Evolutionary conservation across 2,113 vertebrate species (phyloP).

Genomic region (Arvicanthis niloticus): DNA sequence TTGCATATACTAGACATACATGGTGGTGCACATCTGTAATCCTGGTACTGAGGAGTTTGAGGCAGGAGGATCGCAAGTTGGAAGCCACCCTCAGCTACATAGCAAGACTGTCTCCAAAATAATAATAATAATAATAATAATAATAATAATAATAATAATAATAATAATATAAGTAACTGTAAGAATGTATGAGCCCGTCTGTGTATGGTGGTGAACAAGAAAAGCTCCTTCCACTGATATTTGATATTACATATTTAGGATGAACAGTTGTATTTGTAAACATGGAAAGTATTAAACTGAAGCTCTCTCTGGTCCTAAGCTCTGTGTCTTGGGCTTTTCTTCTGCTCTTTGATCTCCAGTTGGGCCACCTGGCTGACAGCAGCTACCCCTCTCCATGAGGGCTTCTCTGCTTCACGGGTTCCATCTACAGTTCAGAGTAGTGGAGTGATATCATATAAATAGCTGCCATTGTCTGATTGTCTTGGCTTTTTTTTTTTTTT

Average conservation of each 20-base stretch:
- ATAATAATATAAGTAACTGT: neutral
- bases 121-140: neutral
- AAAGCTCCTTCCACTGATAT: neutral
- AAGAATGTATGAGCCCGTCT: neutral
- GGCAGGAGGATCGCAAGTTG: neutral
- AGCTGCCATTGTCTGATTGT: slow-evolving; percentile 8
- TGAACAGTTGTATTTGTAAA: neutral
- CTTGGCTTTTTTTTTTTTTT: slow-evolving; percentile 26
- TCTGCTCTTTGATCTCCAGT: slow-evolving; percentile 58
- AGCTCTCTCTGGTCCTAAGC: neutral
- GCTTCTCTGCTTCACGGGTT: slow-evolving; percentile 42
- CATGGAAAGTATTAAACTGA: neutral
- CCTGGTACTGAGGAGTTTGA: neutral
- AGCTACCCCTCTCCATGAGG: neutral
- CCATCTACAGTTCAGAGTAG: neutral
- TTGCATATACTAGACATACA: neutral
- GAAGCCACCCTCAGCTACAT: neutral
- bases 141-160: neutral
- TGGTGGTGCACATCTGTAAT: neutral
- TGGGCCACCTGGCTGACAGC: neutral
- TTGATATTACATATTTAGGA: slow-evolving; percentile 20
- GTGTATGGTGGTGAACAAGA: neutral
- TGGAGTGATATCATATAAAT: slow-evolving; percentile 17
- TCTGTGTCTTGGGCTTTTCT: neutral
- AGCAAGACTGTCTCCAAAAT: neutral